These are phyloP conservation scores for Liopterus haemorrhoidalis DNA, from an alignment of 2,888 invertebrate species.

Conservation along the genomic window DNA sequence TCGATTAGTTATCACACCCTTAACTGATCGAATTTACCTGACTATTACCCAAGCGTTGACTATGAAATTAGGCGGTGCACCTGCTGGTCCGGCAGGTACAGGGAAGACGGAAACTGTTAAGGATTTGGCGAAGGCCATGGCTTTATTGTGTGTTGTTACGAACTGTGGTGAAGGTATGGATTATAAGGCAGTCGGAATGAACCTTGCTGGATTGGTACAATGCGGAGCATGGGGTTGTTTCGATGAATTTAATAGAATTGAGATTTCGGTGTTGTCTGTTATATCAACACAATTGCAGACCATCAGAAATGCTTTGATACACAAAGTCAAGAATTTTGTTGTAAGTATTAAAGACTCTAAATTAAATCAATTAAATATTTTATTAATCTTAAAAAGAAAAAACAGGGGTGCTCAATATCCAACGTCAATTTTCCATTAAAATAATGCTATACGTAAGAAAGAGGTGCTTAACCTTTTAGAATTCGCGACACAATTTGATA, in stretches of 20 bases:
- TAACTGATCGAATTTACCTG: conserved; percentile 87
- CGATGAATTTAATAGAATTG: conserved; percentile 91
- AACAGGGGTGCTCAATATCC: no score
- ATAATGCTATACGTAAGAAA: no score
- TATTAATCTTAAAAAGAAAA: no score
- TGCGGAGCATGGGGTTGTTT: conserved; percentile 96
- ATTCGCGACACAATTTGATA: no score
- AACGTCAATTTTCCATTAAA: no score
- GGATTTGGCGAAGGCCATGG: conserved; percentile 85
- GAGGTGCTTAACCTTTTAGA: no score
- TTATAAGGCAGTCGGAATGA: conserved; percentile 73
- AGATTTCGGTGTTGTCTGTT: conserved; percentile 85
- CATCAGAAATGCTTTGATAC: conserved; percentile 75
- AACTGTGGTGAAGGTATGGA: conserved; percentile 95
- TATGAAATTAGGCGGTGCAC: conserved; percentile 88
- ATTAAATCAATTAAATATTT: no score
- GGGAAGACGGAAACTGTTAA: conserved; percentile 91
- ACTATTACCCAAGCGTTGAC: conserved; percentile 89
- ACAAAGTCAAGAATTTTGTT: conserved; percentile 67
- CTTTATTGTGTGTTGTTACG: conserved; percentile 75
- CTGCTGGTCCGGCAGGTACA: conserved; percentile 77
- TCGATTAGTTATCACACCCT: conserved; percentile 82
- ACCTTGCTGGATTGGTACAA: conserved; percentile 70
- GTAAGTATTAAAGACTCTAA: conserved; percentile 47
- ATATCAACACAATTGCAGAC: conserved; percentile 89